These are phyloP conservation scores for Semaprochilodus insignis DNA, from an alignment of 2,797 vertebrate species.

Conservation along the genomic window DNA sequence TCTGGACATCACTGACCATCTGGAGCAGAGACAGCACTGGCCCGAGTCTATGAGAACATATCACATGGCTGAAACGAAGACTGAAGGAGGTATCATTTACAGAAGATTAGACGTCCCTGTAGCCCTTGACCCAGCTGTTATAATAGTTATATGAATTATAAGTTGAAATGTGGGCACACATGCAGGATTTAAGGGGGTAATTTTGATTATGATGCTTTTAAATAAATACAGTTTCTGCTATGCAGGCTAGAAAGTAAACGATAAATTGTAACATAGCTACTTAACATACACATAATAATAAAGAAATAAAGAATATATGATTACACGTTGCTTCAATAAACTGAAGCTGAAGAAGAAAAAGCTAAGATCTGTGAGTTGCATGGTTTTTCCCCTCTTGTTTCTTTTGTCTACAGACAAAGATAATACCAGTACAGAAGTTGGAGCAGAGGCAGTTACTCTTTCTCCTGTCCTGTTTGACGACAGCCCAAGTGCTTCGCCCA, in stretches of 20 bases:
- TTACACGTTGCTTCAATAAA: too few species aligned
- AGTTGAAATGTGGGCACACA: too few species aligned
- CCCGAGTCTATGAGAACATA: constrained; percentile 85
- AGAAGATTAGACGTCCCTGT: not conserved
- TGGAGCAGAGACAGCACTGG: constrained; percentile 87
- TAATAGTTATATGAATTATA: not conserved
- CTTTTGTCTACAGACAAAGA: constrained; percentile 57
- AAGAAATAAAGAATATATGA: too few species aligned
- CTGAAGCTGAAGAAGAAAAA: too few species aligned
- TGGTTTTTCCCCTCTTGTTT: not conserved
- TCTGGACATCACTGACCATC: constrained; percentile 93
- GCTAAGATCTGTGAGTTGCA: too few species aligned
- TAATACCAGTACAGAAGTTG: constrained; percentile 21
- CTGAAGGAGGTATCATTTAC: constrained; percentile 64
- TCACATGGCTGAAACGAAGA: constrained; percentile 59
- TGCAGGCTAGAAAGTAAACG: too few species aligned
- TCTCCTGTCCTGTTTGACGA: constrained; percentile 93
- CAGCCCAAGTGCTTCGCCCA: constrained; percentile 67
- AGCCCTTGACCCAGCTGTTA: not conserved
- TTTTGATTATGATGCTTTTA: not conserved
- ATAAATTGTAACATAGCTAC: too few species aligned
- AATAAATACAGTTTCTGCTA: too few species aligned
- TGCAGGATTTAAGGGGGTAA: too few species aligned
- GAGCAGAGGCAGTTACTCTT: constrained; percentile 60
- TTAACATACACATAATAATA: too few species aligned